Evolutionary conservation across 2,888 invertebrate genomes (phyloP).

Genomic region (Ophioninae sp.): DNA sequence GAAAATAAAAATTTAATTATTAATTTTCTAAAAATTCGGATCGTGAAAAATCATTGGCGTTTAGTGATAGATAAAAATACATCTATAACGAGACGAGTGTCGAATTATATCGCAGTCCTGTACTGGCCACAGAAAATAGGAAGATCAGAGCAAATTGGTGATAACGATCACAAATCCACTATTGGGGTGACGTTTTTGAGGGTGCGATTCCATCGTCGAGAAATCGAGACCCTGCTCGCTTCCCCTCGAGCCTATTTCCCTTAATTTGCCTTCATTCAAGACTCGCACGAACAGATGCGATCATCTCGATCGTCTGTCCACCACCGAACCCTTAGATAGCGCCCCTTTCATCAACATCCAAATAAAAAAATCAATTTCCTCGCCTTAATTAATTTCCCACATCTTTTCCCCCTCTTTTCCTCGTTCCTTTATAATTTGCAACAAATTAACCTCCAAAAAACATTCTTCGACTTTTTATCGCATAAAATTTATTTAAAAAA

Average conservation of each 20-base stretch:
- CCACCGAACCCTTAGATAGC: too few species aligned
- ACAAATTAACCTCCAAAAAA: too few species aligned
- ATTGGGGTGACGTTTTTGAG: slow-evolving; percentile 61
- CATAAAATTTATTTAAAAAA: too few species aligned
- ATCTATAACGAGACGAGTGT: slow-evolving; percentile 30
- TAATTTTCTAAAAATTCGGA: background rate
- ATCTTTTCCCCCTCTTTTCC: too few species aligned
- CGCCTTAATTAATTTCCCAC: too few species aligned
- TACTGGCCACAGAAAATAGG: slow-evolving; percentile 36
- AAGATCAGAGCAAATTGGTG: slow-evolving; percentile 66
- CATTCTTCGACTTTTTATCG: too few species aligned
- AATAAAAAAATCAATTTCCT: background rate
- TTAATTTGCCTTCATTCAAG: slow-evolving; percentile 67
- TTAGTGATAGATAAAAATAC: slow-evolving; percentile 7
- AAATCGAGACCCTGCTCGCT: slow-evolving; percentile 49
- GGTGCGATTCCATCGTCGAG: slow-evolving; percentile 53
- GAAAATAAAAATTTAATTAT: too few species aligned
- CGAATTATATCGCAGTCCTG: slow-evolving; percentile 33
- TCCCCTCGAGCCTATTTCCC: slow-evolving; percentile 69
- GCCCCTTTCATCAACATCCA: background rate
- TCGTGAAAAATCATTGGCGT: background rate
- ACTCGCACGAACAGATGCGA: slow-evolving; percentile 69
- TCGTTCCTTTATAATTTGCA: too few species aligned
- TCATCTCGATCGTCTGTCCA: slow-evolving; percentile 43
- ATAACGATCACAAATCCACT: slow-evolving; percentile 64